These are phyloP conservation scores for Prionailurus viverrinus DNA, from an alignment of 2,113 vertebrate genomes.

Conservation along the genomic window DNA sequence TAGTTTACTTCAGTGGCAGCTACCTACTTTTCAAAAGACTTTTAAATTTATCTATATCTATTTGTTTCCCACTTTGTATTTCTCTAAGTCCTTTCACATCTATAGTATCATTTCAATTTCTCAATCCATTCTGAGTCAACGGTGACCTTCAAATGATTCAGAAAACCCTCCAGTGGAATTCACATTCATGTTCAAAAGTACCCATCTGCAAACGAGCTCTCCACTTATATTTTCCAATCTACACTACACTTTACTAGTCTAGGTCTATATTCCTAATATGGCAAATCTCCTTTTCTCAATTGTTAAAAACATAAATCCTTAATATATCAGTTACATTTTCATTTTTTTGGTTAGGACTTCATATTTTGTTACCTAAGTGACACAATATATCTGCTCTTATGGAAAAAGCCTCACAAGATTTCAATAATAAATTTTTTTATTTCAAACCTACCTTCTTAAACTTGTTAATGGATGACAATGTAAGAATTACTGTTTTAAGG, in stretches of 20 bases:
- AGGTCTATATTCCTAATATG: background rate
- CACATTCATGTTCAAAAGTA: background rate
- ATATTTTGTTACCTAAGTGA: constrained; percentile 40
- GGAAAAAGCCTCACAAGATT: constrained; percentile 19
- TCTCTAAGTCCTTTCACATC: constrained; percentile 46
- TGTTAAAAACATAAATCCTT: constrained; percentile 34
- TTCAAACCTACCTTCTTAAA: constrained; percentile 34
- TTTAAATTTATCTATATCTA: constrained; percentile 51
- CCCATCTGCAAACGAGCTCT: background rate
- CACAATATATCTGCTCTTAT: background rate
- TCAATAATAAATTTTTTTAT: background rate
- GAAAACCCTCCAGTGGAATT: constrained; percentile 12
- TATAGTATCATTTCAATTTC: background rate
- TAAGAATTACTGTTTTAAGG: constrained; percentile 32
- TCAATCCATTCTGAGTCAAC: constrained; percentile 37
- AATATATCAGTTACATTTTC: background rate
- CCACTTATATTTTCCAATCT: background rate
- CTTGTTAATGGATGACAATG: background rate
- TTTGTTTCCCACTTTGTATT: background rate
- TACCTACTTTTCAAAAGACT: constrained; percentile 35
- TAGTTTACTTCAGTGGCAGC: constrained; percentile 45
- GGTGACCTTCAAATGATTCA: constrained; percentile 21
- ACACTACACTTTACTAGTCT: background rate
- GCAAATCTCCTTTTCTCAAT: background rate
- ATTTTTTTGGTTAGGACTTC: background rate